Base-by-base conservation (phyloP, 2,888 invertebrate species). In the Crocallis elinguaria region DNA sequence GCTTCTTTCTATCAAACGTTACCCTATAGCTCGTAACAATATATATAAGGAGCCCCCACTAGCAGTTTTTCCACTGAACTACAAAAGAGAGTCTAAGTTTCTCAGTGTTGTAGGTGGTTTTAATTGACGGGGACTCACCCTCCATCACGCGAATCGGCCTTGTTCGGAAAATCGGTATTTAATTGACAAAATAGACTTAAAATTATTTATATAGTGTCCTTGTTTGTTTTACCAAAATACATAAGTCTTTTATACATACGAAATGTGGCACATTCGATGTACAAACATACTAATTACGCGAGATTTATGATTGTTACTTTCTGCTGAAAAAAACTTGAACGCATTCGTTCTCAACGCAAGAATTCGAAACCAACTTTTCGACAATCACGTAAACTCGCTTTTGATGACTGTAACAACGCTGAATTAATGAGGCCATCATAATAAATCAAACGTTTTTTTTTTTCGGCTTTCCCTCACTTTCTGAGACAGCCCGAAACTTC, bases 351-450 rank as follows among this genome's bases (percentile, higher is more conserved):
- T 21, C 14, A 19, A 25, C 16, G 32, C 25, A 37, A 37, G 41
- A 52, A 48, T 38, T 38, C 36, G 13, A 42, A 33, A 44, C 29
- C 16, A 14, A 30, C 12, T 43, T 46, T 42, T 53, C 42, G 27
- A 43, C 48, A 53, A 33, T 48, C 46, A 53, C 53, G 53, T 48
- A 53, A 53, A 53, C 42, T 48, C 48, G 11, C n/a, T 12, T 43
- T 38, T 33, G 43, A 45, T 16, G 41, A 29, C 19, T 32, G 12
- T 45, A 51, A 43, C 49, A 38, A 35, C 45, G 41, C 41, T 37
- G 42, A 48, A 46, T 46, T 52, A 46, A 52, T 46, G 46, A 46
- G 30, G 17, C 11, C 35, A 13, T 42, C 36, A 11, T 36, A 41
- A 52, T 52, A 46, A 42, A 46, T 52, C 35, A 14, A 35, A 17